Percentiles rank a stretch among this genome's conserved stretches.
These are phyloP conservation scores for Pseudomugil gertrudae DNA, from an alignment of 2,797 vertebrate genomes.

Conservation along the genomic window DNA sequence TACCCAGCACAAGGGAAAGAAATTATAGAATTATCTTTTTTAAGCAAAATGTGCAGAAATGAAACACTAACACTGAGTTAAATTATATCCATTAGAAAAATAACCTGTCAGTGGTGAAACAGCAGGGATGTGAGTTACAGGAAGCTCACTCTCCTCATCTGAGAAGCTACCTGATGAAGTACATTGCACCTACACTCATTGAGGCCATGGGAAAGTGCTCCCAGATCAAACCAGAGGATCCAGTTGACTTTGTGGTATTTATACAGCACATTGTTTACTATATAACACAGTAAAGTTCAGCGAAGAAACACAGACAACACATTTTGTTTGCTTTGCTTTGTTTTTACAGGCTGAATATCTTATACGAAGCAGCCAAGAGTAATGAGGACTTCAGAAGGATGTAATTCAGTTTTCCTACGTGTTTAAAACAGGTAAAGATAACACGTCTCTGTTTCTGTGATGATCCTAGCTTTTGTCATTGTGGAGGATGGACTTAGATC, in stretches of 20 bases:
- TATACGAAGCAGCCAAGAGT: conserved; percentile 81
- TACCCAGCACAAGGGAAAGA: not conserved
- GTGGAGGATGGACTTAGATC: too few relatives aligned
- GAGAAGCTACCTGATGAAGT: conserved; percentile 92
- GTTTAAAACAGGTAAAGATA: not conserved
- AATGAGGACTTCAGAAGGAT: not conserved
- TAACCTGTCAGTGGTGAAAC: conserved; percentile 83
- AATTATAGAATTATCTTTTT: not conserved
- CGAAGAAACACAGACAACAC: not conserved
- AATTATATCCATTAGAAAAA: conserved; percentile 77
- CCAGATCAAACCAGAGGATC: conserved; percentile 89
- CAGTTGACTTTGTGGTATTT: conserved; percentile 91
- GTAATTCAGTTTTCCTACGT: not conserved
- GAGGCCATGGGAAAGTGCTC: conserved; percentile 87
- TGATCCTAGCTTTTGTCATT: too few relatives aligned
- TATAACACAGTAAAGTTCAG: not conserved
- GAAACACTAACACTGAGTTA: not conserved
- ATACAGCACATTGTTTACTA: not conserved
- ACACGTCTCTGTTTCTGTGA: too few relatives aligned
- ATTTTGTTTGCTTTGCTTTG: conserved; percentile 25
- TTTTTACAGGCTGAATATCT: conserved; percentile 90
- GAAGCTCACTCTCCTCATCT: conserved; percentile 86
- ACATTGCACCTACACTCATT: conserved; percentile 90
- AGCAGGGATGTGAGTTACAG: conserved; percentile 86
- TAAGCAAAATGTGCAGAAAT: not conserved